A percentile compares a stretch with the other conserved stretches of the same genome.
Conservation (phyloP, 1,140 invertebrate genomes). For the Odontomachus brunneus region DNA sequence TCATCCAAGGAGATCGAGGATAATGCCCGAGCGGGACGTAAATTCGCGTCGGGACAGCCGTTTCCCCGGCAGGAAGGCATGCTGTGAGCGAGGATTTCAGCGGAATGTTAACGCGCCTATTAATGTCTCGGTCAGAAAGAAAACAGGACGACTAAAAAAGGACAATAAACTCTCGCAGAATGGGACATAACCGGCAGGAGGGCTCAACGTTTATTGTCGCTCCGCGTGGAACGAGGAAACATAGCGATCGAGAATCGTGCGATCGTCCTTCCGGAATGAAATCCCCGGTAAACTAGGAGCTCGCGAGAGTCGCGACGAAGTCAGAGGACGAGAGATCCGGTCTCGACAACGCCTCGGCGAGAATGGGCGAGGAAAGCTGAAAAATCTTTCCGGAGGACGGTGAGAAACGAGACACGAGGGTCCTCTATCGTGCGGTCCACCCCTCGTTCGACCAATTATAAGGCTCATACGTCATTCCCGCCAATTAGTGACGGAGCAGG, state of each 20-base stretch:
- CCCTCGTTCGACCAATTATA: conserved; percentile 81
- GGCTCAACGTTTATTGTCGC: too few relatives aligned
- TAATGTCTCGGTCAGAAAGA: too few relatives aligned
- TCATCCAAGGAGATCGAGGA: conserved; percentile 62
- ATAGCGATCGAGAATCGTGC: too few relatives aligned
- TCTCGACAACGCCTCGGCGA: conserved; percentile 51
- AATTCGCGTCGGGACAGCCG: conserved; percentile 54
- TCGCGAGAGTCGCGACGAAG: neutral
- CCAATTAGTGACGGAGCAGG: conserved; percentile 80
- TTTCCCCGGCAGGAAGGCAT: conserved; percentile 33
- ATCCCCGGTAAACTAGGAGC: too few relatives aligned
- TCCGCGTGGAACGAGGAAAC: too few relatives aligned
- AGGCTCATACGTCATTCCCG: conserved; percentile 80
- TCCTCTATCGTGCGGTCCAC: conserved; percentile 62
- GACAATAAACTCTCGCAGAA: too few relatives aligned
- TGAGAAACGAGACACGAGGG: conserved; percentile 42
- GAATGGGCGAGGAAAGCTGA: conserved; percentile 53
- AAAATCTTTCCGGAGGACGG: conserved; percentile 39
- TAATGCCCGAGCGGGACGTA: conserved; percentile 71
- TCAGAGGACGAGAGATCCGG: neutral
- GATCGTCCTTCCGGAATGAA: too few relatives aligned
- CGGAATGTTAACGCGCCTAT: neutral
- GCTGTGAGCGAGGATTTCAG: neutral
- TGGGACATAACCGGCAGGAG: too few relatives aligned
- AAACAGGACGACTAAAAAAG: too few relatives aligned